Evolutionary conservation across 2,113 vertebrate genomes (phyloP), one percentile per base, ranked within the genome.

Genomic region (Calyptomena viridis): DNA sequence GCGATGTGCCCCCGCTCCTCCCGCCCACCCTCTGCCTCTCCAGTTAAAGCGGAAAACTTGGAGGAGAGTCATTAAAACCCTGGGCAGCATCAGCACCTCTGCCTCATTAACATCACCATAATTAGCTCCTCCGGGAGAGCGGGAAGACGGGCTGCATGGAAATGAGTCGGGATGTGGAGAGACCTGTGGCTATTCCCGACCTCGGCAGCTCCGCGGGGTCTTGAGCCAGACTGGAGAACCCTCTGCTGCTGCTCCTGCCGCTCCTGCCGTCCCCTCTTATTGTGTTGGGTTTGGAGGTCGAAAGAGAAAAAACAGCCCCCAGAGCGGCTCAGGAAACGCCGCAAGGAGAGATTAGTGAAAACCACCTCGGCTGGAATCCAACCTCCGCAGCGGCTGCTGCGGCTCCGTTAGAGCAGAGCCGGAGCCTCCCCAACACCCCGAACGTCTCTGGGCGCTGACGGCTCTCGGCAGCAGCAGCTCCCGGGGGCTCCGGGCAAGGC

Each of bases 11-110:
- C 2, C 46, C 39, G 6, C 52, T n/a, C 44, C 52, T 35, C 8
- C 56, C 76, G 22, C 22, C 23, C 5, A 4, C n/a, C 23, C 35
- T 33, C 67, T 12, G 21, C 76, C 24, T 31, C 56, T 10, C 27
- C 46, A n/a, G 14, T 8, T 24, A 39, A 69, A 84, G 44, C 69
- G n/a, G 74, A 47, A 92, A 68, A 89, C 55, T 66, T 80, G 27
- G 69, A 90, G 49, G 33, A 69, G 35, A 86, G 50, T 84, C 62
- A 95, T 89, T 90, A 94, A 95, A 91, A 91, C 55, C 55, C 69
- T 72, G 69, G 86, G 80, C 80, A 87, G 75, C 93, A 87, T 91
- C 82, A 93, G 92, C 94, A 95, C 95, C 86, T 97, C 96, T 62
- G 78, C 49, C 84, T 97, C 93, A 90, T 97, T 96, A 97, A 47